Evolutionary conservation across 2,888 invertebrate species (phyloP).

Genomic region (Odiellus spinosus): DNA sequence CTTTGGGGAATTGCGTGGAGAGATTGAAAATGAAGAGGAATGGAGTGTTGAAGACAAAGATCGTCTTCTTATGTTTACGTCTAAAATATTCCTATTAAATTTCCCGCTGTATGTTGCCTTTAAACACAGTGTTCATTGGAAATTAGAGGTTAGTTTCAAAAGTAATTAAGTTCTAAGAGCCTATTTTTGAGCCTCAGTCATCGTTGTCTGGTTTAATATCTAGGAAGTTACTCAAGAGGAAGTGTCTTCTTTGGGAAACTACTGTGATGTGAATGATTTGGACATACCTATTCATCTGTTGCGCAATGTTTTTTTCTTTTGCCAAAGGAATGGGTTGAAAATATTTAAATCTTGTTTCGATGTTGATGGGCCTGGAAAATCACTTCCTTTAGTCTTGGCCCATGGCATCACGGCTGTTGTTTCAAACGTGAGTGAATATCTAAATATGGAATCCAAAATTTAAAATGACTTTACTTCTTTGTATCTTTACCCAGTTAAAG

Average conservation of each 20-base stretch:
- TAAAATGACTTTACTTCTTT: slow-evolving; percentile 3
- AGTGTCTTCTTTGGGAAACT: slow-evolving; percentile 56
- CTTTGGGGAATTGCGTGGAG: slow-evolving; percentile 12
- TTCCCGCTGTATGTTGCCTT: slow-evolving; percentile 57
- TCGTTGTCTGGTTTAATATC: slow-evolving; percentile 3
- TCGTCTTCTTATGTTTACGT: slow-evolving; percentile 67
- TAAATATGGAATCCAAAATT: too few relatives aligned
- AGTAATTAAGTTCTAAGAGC: slow-evolving; percentile 1
- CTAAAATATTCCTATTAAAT: slow-evolving; percentile 72
- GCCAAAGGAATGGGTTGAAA: slow-evolving; percentile 73
- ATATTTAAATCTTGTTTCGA: slow-evolving; percentile 77
- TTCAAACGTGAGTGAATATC: slow-evolving; percentile 60
- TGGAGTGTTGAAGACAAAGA: slow-evolving; percentile 75
- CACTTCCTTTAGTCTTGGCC: slow-evolving; percentile 68
- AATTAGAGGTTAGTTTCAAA: slow-evolving; percentile 43
- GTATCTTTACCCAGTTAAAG: slow-evolving; percentile 41
- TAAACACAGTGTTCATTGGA: slow-evolving; percentile 61
- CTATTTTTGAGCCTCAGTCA: neutral
- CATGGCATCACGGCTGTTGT: slow-evolving; percentile 82
- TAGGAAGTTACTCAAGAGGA: slow-evolving; percentile 65
- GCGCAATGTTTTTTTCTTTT: slow-evolving; percentile 82
- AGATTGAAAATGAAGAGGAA: slow-evolving; percentile 10
- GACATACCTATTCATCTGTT: slow-evolving; percentile 80
- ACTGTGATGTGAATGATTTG: slow-evolving; percentile 78
- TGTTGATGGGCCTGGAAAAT: slow-evolving; percentile 44